Base-by-base conservation (phyloP, 2,888 invertebrate species). In the Tridacna crocea region DNA sequence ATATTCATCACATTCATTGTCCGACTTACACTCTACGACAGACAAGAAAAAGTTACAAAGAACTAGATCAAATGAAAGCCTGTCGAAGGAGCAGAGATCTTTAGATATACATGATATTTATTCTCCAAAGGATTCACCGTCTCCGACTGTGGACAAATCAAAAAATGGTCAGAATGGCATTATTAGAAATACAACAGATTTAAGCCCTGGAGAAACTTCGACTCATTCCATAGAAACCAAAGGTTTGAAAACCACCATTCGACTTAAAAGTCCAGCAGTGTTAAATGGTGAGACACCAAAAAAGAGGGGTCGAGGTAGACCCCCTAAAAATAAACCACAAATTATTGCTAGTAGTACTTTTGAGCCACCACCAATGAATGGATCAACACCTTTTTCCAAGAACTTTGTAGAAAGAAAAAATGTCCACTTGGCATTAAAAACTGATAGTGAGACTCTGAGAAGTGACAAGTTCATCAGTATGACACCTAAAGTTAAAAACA, bases 401-500 rank as follows among this genome's bases (percentile, higher is more conserved):
- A 76, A 75, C 63, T 80, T 86, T 24, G 65, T 78, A 66, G 86
- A 84, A 51, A 72, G 78, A 47, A 83, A 83, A 78, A 84, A 82
- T 65, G 73, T 77, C 15, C 82, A 84, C 66, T 78, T 86, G 55
- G 82, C 75, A 60, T 22, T 86, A n/a, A 66, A 73, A 24, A 84
- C 82, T 55, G 86, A 86, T 19, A 46, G 79, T 46, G 87, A 87
- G 19, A 66, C 72, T 6, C 58, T 72, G 24, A 72, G 72, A 46
- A 72, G 46, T 61, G 77, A 82, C 36, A 82, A 79, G 72, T 66
- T 79, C 70, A 74, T 83, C 17, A 85, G 91, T 73, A 91, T 90
- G 82, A 90, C 96, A 92, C 96, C 96, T 26, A 94, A 95, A 91
- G 95, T 97, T 70, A 97, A 97, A 94, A 97, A 97, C 46, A 98